A percentile compares a stretch with the other conserved stretches of the same genome.
Conservation (phyloP, 2,888 invertebrate genomes). For the Sacculina carcini region DNA sequence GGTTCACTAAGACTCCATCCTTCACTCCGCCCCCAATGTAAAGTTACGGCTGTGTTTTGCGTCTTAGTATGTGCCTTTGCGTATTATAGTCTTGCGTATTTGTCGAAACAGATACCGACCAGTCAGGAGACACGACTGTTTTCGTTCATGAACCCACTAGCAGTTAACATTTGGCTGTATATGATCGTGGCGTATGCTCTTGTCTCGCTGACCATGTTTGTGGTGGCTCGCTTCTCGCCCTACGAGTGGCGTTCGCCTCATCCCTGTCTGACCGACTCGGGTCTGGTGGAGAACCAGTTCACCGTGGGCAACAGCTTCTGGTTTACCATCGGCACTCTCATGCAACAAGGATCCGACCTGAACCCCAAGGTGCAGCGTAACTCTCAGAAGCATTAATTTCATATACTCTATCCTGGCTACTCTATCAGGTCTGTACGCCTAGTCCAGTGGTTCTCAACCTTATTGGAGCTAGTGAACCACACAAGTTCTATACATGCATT, state of each 20-base stretch:
- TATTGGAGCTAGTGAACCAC: too few species aligned
- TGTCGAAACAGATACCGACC: conserved; percentile 25
- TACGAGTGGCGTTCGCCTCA: conserved; percentile 27
- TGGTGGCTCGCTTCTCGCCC: conserved; percentile 50
- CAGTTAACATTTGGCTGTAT: conserved; percentile 61
- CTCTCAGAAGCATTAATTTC: too few species aligned
- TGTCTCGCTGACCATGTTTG: conserved; percentile 48
- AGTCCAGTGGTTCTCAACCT: too few species aligned
- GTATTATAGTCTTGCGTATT: too few species aligned
- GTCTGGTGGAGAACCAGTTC: conserved; percentile 25
- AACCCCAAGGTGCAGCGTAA: conserved; percentile 20
- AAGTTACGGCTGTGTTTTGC: background rate
- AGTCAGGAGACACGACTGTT: conserved; percentile 42
- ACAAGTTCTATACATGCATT: too few species aligned
- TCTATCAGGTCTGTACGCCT: too few species aligned
- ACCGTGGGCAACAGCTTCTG: conserved; percentile 27
- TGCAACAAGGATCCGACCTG: conserved; percentile 26
- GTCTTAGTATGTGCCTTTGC: too few species aligned
- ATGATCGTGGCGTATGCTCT: conserved; percentile 50
- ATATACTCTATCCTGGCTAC: too few species aligned
- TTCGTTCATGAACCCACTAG: conserved; percentile 63
- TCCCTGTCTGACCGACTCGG: conserved; percentile 16
- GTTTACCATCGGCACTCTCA: conserved; percentile 30
- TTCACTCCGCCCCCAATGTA: background rate
- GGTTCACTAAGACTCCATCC: background rate